These are phyloP conservation scores for Andrena camellia DNA, from an alignment of 2,888 invertebrate genomes.

Conservation along the genomic window DNA sequence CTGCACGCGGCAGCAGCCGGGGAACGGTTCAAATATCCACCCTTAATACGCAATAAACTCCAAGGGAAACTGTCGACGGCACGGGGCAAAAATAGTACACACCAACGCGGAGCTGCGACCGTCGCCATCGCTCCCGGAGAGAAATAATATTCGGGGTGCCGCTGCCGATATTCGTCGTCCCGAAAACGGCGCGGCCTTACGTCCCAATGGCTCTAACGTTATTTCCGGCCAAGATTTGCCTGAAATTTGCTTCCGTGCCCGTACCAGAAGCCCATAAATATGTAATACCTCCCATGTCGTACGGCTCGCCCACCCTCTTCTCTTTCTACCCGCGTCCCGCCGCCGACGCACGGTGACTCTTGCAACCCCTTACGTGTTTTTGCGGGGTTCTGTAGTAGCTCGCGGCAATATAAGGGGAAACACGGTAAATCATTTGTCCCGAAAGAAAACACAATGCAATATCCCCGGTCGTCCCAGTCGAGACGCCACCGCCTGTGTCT, in stretches of 20 bases:
- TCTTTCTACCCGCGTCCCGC: constrained; percentile 43
- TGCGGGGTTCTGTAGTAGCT: constrained; percentile 74
- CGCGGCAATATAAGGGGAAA: constrained; percentile 79
- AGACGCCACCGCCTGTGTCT: constrained; percentile 69
- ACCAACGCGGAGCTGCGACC: background rate
- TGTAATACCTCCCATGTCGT: constrained; percentile 83
- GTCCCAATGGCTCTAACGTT: constrained; percentile 81
- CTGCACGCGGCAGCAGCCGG: background rate
- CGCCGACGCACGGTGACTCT: constrained; percentile 67
- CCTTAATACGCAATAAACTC: constrained; percentile 64
- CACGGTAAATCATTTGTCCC: constrained; percentile 84
- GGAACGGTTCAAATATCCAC: constrained; percentile 29
- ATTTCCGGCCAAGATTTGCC: constrained; percentile 82
- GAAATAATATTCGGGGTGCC: constrained; percentile 70
- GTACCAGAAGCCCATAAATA: constrained; percentile 84
- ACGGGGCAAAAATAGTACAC: constrained; percentile 39
- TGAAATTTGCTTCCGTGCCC: constrained; percentile 83
- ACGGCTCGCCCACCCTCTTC: constrained; percentile 52
- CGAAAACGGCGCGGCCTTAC: constrained; percentile 72
- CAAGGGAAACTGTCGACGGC: constrained; percentile 40
- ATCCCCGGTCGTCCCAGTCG: constrained; percentile 71
- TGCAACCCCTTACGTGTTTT: constrained; percentile 81
- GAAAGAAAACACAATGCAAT: constrained; percentile 84
- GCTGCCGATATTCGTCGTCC: constrained; percentile 58
- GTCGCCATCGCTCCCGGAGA: constrained; percentile 33